Base-by-base conservation (phyloP, 2,113 vertebrate genomes). In the Uropsilus gracilis region DNA sequence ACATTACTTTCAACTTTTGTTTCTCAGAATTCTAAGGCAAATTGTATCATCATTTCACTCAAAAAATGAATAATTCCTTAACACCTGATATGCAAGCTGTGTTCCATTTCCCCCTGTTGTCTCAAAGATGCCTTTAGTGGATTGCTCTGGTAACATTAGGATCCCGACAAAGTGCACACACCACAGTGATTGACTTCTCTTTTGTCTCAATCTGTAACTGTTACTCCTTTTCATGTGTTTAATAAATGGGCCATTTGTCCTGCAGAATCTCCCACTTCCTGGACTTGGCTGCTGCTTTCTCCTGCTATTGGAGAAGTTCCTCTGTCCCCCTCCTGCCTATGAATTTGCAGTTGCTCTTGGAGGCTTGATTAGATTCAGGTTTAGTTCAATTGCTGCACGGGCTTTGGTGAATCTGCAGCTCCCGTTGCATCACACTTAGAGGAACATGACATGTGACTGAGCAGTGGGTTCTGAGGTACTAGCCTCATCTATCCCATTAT, bases 21-120 rank as follows among this genome's bases (percentile, higher is more conserved):
- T 57, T 24, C 59, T 85, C 34, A 90, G 5, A 11, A 77, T 94
- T 72, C 42, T 72, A 94, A 86, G 71, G 26, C 39, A 71, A 90
- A 72, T 44, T 14, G 22, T n/a, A n/a, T 53, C 55, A n/a, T 55
- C 48, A 55, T 86, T 64, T 55, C 32, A 80, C 18, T 53, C 32
- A 86, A 26, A 86, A 71, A 76, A 64, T 69, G 50, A 83, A 0
- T 32, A 39, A 30, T 42, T 55, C 14, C 37, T 44, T 90, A 78
- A 46, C 50, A 83, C 28, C 59, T 84, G 30, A 44, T 85, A n/a
- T 57, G 37, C 57, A 66, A 14, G 30, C 20, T 57, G 18, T 69
- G 44, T 63, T 85, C 24, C 1, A 32, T 78, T 72, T 94, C 61
- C 82, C 32, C 32, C 8, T 80, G 2, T 90, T 80, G 26, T 71